Conservation (phyloP, 1,140 invertebrate genomes). For the Monomorium pharaonis region DNA sequence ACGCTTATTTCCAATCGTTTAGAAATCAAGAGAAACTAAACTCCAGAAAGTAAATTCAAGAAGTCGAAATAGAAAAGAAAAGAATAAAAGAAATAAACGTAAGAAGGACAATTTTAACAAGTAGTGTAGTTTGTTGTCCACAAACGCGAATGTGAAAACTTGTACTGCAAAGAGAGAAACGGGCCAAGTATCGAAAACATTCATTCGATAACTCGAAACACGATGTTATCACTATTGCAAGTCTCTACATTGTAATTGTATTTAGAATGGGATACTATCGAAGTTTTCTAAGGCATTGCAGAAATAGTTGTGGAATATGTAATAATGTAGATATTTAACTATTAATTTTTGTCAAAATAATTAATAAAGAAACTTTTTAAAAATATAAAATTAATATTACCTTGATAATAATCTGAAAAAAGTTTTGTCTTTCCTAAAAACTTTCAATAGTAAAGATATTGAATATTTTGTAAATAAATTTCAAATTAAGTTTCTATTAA, state of each 20-base stretch:
- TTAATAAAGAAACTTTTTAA: background rate
- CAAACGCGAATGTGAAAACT: background rate
- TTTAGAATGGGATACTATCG: slow-evolving; percentile 19
- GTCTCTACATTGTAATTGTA: slow-evolving; percentile 36
- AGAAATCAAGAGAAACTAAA: background rate
- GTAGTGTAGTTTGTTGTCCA: background rate
- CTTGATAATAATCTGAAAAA: background rate
- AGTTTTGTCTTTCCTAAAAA: background rate
- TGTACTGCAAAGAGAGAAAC: background rate
- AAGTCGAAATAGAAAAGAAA: background rate
- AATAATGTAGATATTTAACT: background rate
- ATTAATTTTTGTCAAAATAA: background rate
- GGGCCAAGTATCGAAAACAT: slow-evolving; percentile 21
- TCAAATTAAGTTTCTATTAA: background rate
- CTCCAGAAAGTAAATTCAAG: background rate
- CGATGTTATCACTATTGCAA: slow-evolving; percentile 4
- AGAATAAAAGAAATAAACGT: background rate
- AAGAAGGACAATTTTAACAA: slow-evolving; percentile 15
- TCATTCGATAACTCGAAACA: slow-evolving; percentile 14
- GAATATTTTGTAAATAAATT: background rate
- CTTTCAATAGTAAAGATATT: background rate
- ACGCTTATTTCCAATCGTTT: background rate
- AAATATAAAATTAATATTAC: background rate
- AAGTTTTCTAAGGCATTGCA: background rate
- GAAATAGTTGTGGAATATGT: background rate